phyloP scores from a whole-genome alignment of 2,888 invertebrate genomes.

The Eustalomyia histrio region DNA sequence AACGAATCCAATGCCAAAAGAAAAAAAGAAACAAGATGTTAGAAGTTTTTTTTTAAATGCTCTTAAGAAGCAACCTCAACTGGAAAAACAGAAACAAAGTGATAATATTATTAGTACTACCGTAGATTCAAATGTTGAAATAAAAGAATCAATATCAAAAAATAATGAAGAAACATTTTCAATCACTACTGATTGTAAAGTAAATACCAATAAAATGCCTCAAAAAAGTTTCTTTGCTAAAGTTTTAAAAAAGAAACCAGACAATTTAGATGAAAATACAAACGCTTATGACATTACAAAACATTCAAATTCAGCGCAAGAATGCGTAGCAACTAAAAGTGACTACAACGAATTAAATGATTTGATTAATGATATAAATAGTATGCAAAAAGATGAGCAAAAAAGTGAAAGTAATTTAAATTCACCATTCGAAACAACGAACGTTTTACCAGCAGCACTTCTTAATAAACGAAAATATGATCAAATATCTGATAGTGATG shows the following conservation, averaged over 20 bases:
- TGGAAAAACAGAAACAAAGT: not conserved
- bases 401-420: not conserved
- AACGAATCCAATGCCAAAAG: conserved; percentile 3
- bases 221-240: conserved; percentile 25
- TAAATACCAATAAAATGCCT: not conserved
- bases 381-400: conserved; percentile 16
- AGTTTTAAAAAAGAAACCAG: conserved; percentile 9
- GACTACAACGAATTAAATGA: conserved; percentile 12
- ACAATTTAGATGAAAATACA: not conserved
- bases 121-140: not conserved
- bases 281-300: not conserved
- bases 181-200: not conserved
- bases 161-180: too few species aligned
- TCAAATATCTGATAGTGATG: conserved; percentile 11
- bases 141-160: not conserved
- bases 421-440: not conserved
- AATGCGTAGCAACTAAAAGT: not conserved
- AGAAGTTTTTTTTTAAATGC: conserved; percentile 66
- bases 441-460: not conserved
- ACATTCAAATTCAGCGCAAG: too few species aligned
- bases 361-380: conserved; percentile 27
- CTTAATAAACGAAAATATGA: conserved; percentile 44
- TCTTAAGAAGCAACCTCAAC: conserved; percentile 41
- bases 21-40: conserved; percentile 14
- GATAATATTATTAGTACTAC: not conserved